A percentile compares a stretch with the other conserved stretches of the same genome.
Conservation (phyloP, 2,113 vertebrate species). For the Cheirogaleus medius region DNA sequence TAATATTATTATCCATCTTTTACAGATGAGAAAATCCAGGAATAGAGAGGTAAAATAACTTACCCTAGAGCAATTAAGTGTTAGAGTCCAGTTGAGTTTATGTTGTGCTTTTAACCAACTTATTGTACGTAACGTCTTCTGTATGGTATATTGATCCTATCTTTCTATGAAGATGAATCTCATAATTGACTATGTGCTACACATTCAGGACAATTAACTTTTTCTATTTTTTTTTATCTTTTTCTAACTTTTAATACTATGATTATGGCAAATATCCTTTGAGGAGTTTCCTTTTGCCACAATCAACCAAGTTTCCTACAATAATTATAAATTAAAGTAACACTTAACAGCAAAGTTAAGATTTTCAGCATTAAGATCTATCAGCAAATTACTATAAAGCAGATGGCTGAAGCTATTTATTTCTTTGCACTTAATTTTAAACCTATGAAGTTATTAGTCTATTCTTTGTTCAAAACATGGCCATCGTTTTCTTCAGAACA, state of each 20-base stretch:
- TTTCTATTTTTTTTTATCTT: not conserved
- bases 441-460: slow-evolving; percentile 5
- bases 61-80: not conserved
- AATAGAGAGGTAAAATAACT: not conserved
- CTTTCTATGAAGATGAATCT: not conserved
- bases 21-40: not conserved
- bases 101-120: not conserved
- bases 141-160: not conserved
- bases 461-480: not conserved
- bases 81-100: not conserved
- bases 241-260: not conserved
- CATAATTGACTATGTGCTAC: not conserved
- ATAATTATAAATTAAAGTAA: not conserved
- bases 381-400: not conserved
- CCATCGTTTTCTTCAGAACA: slow-evolving; percentile 19
- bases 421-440: slow-evolving; percentile 34
- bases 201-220: not conserved
- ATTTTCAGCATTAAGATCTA: slow-evolving; percentile 27
- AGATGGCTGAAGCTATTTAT: not conserved
- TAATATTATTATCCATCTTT: not conserved
- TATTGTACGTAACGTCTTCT: not conserved
- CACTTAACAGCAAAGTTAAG: not conserved
- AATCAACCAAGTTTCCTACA: not conserved
- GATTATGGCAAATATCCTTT: not conserved
- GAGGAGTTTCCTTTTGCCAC: not conserved